Percentiles rank a stretch among this genome's conserved stretches.
phyloP scores from a whole-genome alignment of 2,888 invertebrate genomes.

The Aquatica leii region DNA sequence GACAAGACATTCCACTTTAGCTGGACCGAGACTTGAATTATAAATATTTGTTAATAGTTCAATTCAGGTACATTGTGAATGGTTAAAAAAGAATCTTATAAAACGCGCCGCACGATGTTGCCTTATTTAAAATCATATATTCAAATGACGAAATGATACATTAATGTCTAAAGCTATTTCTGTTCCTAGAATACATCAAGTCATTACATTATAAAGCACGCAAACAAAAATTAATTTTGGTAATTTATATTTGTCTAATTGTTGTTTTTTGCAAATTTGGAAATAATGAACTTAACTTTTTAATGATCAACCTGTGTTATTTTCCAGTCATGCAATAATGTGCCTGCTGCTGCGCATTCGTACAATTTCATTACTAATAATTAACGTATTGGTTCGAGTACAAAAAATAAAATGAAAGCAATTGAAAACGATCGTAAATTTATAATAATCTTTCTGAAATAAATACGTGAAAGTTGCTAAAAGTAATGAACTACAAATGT shows the following conservation, averaged over 20 bases:
- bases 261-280: constrained; percentile 2
- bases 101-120: constrained; percentile 14
- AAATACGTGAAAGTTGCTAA: constrained; percentile 3
- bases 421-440: neutral
- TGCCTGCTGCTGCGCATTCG: too few species aligned
- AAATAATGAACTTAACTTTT: neutral
- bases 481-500: constrained; percentile 1
- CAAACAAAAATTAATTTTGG: neutral
- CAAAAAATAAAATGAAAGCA: neutral
- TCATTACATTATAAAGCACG: constrained; percentile 5
- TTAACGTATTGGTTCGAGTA: neutral
- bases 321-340: constrained; percentile 5
- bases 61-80: constrained; percentile 42
- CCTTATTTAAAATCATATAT: constrained; percentile 22
- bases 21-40: constrained; percentile 52
- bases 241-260: neutral
- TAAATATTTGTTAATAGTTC: constrained; percentile 57
- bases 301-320: constrained; percentile 4
- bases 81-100: constrained; percentile 23
- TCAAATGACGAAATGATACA: constrained; percentile 10
- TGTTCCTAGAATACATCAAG: neutral
- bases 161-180: constrained; percentile 1
- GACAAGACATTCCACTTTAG: constrained; percentile 60
- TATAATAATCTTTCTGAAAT: neutral
- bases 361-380: constrained; percentile 2